A percentile compares a stretch with the other conserved stretches of the same genome.
These are phyloP conservation scores for Ailurus styani DNA, from an alignment of 2,113 vertebrate species.

Conservation along the genomic window DNA sequence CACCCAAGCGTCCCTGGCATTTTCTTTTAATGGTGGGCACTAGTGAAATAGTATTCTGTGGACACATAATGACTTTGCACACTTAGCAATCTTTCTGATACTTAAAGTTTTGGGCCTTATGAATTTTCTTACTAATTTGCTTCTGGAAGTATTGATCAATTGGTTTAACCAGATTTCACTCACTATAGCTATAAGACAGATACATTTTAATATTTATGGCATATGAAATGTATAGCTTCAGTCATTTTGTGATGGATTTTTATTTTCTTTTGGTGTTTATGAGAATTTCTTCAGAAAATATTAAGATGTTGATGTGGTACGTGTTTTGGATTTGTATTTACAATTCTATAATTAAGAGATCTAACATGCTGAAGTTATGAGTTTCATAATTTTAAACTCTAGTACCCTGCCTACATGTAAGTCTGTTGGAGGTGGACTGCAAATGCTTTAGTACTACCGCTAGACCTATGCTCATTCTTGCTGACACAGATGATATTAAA, in stretches of 20 bases:
- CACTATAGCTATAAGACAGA: neutral
- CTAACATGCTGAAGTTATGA: neutral
- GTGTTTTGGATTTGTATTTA: neutral
- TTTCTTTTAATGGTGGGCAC: neutral
- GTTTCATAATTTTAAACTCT: neutral
- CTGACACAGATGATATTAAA: neutral
- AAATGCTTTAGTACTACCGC: neutral
- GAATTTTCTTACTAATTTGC: conserved; percentile 21
- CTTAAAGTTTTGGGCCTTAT: neutral
- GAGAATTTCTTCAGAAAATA: neutral
- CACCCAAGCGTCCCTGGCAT: neutral
- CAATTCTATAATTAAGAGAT: neutral
- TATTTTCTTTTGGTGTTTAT: neutral
- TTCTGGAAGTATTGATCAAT: neutral
- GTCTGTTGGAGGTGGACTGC: neutral
- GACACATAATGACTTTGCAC: neutral
- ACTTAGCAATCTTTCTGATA: neutral
- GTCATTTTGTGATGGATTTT: neutral
- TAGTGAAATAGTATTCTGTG: neutral
- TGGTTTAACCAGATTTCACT: conserved; percentile 11
- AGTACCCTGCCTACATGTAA: neutral
- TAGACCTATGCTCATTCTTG: neutral
- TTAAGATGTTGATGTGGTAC: neutral
- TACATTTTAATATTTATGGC: conserved; percentile 8
- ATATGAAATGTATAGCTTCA: neutral